Base-by-base conservation (phyloP, 2,797 vertebrate genomes). In the Oryzias dopingdopingensis region DNA sequence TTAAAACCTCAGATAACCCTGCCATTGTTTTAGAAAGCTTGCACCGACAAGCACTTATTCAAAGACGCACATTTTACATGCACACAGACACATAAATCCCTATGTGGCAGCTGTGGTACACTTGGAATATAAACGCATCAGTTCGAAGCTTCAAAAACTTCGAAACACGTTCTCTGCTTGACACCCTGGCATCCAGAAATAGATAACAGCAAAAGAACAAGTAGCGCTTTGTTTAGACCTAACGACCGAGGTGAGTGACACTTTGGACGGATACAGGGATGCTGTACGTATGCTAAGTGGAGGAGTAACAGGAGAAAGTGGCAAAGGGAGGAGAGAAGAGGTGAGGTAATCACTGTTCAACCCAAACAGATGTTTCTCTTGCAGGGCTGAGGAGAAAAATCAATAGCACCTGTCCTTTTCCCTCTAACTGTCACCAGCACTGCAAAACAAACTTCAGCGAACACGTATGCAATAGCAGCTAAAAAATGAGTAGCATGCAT, bases 351-450 rank as follows among this genome's bases (percentile, higher is more conserved):
- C 82, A 86, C 74, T 76, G 79, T 80, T 85, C 81, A 81, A 84
- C 77, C 83, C 79, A 84, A 88, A 88, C 85, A 81, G 73, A 86
- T 82, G 79, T 86, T 80, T 85, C 84, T 85, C 79, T 62, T 42
- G 49, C 65, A 64, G 14, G 42, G 42, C 42, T 45, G 22, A 26
- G 47, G 41, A 29, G 37, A 50, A 44, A 64, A 64, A 72, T 76
- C 80, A 42, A 80, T 82, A 79, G 23, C 43, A 56, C 59, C 69
- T 56, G 26, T 56, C 47, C 52, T 63, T 47, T 49, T 42, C 61
- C 17, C 60, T 75, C 54, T 42, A 64, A 76, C 77, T 68, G 69
- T 83, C 83, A 82, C 76, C 67, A 48, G 57, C 26, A 4, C 53
- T 50, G 62, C 49, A 70, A 70, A 76, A 77, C 80, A 86, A 81